Percentiles rank a stretch among this genome's conserved stretches.
Evolutionary conservation across 2,113 vertebrate species (phyloP).

Genomic region (Urocynchramus pylzowi): DNA sequence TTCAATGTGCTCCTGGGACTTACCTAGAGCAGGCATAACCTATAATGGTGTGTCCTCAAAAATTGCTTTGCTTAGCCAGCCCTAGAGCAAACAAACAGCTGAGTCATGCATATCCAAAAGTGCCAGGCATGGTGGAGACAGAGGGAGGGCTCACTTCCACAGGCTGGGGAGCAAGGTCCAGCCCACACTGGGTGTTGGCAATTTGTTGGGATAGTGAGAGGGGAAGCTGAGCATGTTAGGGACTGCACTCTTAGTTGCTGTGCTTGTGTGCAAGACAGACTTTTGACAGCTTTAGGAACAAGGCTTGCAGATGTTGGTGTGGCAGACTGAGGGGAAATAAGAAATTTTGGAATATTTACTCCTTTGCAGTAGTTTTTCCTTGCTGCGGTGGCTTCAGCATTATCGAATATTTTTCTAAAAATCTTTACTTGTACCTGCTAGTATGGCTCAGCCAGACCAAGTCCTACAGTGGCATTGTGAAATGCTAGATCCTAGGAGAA

Average conservation of each 20-base stretch:
- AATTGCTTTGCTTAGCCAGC: background rate
- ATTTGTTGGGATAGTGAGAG: background rate
- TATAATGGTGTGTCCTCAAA: background rate
- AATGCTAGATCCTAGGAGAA: background rate
- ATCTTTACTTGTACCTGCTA: background rate
- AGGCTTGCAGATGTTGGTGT: background rate
- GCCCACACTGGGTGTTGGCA: rapidly evolving
- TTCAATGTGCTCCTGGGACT: background rate
- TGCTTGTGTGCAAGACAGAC: background rate
- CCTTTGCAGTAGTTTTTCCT: background rate
- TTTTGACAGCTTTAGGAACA: background rate
- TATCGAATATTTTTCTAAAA: background rate
- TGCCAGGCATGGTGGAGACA: background rate
- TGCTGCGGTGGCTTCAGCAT: background rate
- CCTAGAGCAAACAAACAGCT: background rate
- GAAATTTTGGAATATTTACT: background rate
- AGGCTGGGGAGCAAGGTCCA: rapidly evolving
- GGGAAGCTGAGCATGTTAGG: background rate
- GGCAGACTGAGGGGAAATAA: background rate
- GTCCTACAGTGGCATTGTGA: background rate
- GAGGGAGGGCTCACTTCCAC: background rate
- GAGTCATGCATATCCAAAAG: background rate
- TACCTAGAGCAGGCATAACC: background rate
- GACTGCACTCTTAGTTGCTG: rapidly evolving
- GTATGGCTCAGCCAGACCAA: background rate